Conservation (phyloP, 2,797 vertebrate species). For the Diglossa cyanea region DNA sequence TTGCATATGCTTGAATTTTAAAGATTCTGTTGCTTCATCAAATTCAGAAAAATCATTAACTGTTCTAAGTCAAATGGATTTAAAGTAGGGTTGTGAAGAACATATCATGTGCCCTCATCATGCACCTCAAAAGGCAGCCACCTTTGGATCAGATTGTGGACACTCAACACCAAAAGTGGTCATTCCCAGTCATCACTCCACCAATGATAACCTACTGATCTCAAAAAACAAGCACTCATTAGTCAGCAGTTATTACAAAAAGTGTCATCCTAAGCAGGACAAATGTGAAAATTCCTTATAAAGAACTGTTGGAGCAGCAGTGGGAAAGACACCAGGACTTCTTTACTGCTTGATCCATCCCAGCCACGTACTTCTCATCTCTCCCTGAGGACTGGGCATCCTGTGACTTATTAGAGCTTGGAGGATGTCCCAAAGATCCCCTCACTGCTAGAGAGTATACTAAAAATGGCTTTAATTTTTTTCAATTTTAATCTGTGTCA, state of each 20-base stretch:
- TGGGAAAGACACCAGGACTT: not conserved
- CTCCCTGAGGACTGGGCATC: not conserved
- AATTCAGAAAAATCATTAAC: not conserved
- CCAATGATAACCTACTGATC: not conserved
- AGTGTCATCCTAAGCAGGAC: not conserved
- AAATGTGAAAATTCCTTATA: not conserved
- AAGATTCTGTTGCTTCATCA: not conserved
- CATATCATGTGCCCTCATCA: fast-evolving
- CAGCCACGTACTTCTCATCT: not conserved
- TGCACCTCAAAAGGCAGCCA: not conserved
- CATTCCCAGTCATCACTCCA: not conserved
- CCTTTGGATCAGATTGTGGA: not conserved
- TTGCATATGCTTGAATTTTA: not conserved
- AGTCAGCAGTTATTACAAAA: not conserved
- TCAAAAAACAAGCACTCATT: not conserved
- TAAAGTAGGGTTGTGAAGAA: not conserved
- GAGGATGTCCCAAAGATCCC: not conserved
- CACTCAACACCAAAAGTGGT: not conserved
- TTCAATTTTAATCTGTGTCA: not conserved
- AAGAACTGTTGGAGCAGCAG: not conserved
- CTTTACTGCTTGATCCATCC: not conserved
- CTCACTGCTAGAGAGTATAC: not conserved
- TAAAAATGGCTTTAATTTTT: not conserved
- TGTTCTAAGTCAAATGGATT: not conserved
- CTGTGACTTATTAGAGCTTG: not conserved